Conservation (phyloP, 2,888 invertebrate genomes). For the Agrochola litura region DNA sequence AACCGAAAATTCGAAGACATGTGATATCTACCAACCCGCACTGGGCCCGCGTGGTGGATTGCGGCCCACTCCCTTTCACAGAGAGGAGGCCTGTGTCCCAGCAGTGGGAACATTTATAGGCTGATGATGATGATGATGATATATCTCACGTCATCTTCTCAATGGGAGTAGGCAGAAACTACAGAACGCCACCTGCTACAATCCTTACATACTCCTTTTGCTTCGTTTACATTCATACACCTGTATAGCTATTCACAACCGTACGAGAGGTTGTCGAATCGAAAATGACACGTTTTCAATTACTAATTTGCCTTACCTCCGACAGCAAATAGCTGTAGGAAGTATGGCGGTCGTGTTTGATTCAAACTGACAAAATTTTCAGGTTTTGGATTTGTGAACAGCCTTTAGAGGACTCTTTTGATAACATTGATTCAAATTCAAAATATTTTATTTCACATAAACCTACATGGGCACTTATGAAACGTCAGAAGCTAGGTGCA, state of each 20-base stretch:
- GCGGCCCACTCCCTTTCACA: no score
- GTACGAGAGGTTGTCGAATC: not conserved
- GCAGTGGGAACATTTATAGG: no score
- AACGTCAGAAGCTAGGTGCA: no score
- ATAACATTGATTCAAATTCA: not conserved
- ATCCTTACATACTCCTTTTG: not conserved
- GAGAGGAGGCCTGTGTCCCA: no score
- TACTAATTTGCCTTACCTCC: not conserved
- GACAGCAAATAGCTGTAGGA: not conserved
- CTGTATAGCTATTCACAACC: not conserved
- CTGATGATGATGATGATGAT: no score
- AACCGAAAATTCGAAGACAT: no score
- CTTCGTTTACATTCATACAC: not conserved
- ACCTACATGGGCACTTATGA: no score
- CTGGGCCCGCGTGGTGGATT: no score
- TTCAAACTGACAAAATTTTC: not conserved
- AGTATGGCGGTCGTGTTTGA: not conserved
- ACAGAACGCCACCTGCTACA: not conserved
- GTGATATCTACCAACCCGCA: no score
- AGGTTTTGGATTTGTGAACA: not conserved
- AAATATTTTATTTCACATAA: no score
- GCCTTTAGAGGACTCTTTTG: not conserved
- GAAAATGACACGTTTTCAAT: not conserved
- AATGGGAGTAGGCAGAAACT: not conserved
- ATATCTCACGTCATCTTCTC: not conserved